Evolutionary conservation across 2,113 vertebrate genomes (phyloP).

Genomic region (Centropus unirufus): DNA sequence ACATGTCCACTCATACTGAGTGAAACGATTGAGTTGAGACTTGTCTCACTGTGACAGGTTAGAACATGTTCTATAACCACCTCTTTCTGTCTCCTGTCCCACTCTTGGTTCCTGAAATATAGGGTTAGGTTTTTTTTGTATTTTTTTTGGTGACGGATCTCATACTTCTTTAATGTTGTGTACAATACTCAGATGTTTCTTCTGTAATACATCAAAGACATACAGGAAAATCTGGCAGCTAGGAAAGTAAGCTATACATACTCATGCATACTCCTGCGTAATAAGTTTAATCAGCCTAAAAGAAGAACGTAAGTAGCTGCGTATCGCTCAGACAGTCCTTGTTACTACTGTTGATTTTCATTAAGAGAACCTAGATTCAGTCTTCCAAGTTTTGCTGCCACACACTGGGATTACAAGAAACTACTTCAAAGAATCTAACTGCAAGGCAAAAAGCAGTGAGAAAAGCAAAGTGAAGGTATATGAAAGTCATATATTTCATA

Average conservation of each 20-base stretch:
- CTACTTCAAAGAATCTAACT: neutral
- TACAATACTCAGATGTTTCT: neutral
- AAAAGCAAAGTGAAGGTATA: neutral
- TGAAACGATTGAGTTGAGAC: too few species aligned
- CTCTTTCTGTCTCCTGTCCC: too few species aligned
- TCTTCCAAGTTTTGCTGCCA: conserved; percentile 49
- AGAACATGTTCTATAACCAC: too few species aligned
- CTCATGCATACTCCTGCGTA: neutral
- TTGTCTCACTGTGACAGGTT: too few species aligned
- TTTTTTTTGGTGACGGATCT: too few species aligned
- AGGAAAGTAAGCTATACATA: neutral
- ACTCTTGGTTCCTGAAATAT: too few species aligned
- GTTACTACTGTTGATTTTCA: neutral
- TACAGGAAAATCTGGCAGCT: neutral
- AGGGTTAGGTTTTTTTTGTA: too few species aligned
- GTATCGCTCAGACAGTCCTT: neutral
- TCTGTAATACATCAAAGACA: neutral
- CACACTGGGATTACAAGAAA: neutral
- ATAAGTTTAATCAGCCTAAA: neutral
- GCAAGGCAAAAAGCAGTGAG: neutral
- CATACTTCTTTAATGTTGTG: neutral
- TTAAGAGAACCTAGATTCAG: neutral
- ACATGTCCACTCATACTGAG: too few species aligned
- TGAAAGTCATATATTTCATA: neutral
- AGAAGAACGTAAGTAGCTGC: too few species aligned